Percentiles rank a stretch among this genome's conserved stretches.
These are phyloP conservation scores for Platycheirus rosarum DNA, from an alignment of 2,888 invertebrate genomes.

Conservation along the genomic window DNA sequence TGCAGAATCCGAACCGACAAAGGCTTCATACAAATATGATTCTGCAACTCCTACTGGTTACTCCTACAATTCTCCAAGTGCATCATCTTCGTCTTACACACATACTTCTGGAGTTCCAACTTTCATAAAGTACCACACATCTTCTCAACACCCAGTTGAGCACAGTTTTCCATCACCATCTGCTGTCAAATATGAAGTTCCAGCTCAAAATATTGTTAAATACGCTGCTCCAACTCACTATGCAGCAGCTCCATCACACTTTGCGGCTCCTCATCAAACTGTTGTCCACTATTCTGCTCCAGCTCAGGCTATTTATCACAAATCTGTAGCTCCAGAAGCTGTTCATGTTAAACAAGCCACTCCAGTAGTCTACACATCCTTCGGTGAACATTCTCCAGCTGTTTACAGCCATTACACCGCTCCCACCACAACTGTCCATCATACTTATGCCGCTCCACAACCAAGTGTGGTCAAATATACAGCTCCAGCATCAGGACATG, in stretches of 20 bases:
- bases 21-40: conserved; percentile 6
- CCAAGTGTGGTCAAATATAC: conserved; percentile 3
- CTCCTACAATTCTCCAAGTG: conserved; percentile 30
- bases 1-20: conserved; percentile 29
- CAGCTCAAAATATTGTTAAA: conserved; percentile 33
- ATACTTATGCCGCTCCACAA: conserved; percentile 27
- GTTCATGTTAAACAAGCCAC: conserved; percentile 4
- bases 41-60: conserved; percentile 24
- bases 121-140: conserved; percentile 7
- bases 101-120: conserved; percentile 6
- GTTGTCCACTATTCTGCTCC: conserved; percentile 55
- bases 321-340: conserved; percentile 16
- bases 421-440: conserved; percentile 23
- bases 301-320: conserved; percentile 36
- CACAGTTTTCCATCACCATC: conserved; percentile 8
- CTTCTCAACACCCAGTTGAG: background rate
- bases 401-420: conserved; percentile 3
- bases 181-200: conserved; percentile 35
- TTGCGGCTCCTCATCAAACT: conserved; percentile 40
- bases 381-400: conserved; percentile 33
- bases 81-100: conserved; percentile 4
- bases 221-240: conserved; percentile 40
- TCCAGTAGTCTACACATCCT: conserved; percentile 70
- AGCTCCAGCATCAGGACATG: conserved; percentile 44
- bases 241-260: conserved; percentile 48